phyloP scores from a whole-genome alignment of 2,888 invertebrate genomes.

The Rhodophaea formosa region DNA sequence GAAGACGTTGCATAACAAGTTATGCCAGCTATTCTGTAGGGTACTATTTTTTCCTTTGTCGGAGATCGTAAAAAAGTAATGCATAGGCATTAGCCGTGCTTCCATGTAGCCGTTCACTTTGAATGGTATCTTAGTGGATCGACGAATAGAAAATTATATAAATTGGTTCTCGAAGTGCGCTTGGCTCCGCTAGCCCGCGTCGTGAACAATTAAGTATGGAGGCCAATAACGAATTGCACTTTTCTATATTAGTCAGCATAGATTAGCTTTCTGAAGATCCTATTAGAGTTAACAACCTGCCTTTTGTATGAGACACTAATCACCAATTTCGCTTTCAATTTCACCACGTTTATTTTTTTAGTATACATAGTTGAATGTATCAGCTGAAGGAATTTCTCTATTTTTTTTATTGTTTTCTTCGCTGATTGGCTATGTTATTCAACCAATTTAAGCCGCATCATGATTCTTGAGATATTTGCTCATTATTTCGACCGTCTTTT shows the following conservation, averaged over 20 bases:
- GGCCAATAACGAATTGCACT: constrained; percentile 39
- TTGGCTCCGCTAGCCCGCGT: constrained; percentile 37
- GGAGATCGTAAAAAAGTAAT: constrained; percentile 56
- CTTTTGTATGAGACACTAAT: neutral
- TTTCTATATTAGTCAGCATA: constrained; percentile 39
- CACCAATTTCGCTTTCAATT: neutral
- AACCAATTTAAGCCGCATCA: no score
- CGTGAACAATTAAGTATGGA: constrained; percentile 51
- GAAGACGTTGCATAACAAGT: constrained; percentile 44
- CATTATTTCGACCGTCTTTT: no score
- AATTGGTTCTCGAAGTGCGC: constrained; percentile 64
- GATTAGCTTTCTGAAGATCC: neutral
- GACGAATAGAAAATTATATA: constrained; percentile 67
- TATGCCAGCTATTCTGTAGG: constrained; percentile 24
- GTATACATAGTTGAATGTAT: neutral
- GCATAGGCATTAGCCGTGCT: constrained; percentile 57
- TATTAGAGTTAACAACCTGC: neutral
- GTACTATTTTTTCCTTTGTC: constrained; percentile 35
- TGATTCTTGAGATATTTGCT: no score
- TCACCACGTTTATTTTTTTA: neutral
- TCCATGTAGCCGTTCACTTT: constrained; percentile 56
- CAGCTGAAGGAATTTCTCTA: no score
- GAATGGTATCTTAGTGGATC: constrained; percentile 59
- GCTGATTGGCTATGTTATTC: no score
- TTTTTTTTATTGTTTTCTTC: no score